Evolutionary conservation across 2,888 invertebrate genomes (phyloP).

Genomic region (Ametastegia equiseti): DNA sequence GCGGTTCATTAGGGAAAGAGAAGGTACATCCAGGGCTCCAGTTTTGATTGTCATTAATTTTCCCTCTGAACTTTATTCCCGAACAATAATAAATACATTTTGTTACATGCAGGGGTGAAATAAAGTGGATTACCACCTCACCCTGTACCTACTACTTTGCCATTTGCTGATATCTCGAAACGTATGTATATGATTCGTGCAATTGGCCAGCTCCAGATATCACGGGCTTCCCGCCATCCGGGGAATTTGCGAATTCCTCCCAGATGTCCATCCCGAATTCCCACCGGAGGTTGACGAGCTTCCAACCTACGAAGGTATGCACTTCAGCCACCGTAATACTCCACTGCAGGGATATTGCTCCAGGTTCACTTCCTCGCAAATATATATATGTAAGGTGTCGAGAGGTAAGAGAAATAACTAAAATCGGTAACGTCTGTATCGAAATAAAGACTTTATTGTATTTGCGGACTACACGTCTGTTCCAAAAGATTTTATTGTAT

Average conservation of each 20-base stretch:
- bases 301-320: constrained; percentile 16
- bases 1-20: constrained; percentile 12
- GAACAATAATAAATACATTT: neutral
- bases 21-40: neutral
- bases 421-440: too few species aligned
- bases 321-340: constrained; percentile 3
- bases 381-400: too few species aligned
- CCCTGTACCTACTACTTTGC: neutral
- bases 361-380: neutral
- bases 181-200: too few species aligned
- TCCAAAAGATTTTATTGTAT: too few species aligned
- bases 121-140: neutral
- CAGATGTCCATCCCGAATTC: constrained; percentile 26
- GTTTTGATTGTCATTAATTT: neutral
- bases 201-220: constrained; percentile 24
- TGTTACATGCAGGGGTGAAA: neutral
- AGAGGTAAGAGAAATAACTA: too few species aligned
- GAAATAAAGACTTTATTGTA: too few species aligned
- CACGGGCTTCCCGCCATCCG: constrained; percentile 1
- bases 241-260: constrained; percentile 26
- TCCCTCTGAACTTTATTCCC: too few species aligned
- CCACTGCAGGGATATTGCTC: constrained; percentile 10
- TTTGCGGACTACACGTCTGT: too few species aligned
- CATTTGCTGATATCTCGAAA: neutral
- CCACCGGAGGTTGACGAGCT: constrained; percentile 21